Evolutionary conservation across 1,140 invertebrate species (phyloP), one percentile per base, ranked within the genome.

Genomic region (Sweltsa coloradensis): DNA sequence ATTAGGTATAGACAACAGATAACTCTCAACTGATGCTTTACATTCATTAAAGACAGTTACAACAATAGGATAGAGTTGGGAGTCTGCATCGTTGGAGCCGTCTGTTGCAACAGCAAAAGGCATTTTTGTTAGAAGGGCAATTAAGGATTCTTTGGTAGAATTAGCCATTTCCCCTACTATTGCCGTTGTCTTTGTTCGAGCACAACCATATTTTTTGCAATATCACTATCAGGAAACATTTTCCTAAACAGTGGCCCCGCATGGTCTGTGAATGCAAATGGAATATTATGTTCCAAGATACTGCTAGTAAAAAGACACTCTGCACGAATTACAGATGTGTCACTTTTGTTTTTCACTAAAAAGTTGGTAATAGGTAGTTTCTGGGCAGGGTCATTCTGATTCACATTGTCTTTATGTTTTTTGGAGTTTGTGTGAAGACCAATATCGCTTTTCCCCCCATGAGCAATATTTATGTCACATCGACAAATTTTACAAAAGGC

Each of bases 281-380:
- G 5, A 16, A n/a, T 19, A 37, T 37, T 37, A n/a, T 37, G 36
- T 37, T 37, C 36, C 36, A 37, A 9, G 11, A 37, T 37, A 37
- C 18, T 19, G 23, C 16, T 19, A 16, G 36, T 37, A 11, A 37
- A 37, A 19, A 37, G 23, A 37, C 36, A 37, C 23, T 37, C 36
- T 37, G 36, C 36, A 37, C 36, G 36, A 37, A 37, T 37, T 37
- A 37, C 23, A 37, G n/a, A n/a, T n/a, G n/a, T n/a, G n/a, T n/a
- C n/a, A n/a, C n/a, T n/a, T n/a, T n/a, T n/a, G n/a, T n/a, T n/a
- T n/a, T n/a, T n/a, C n/a, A n/a, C n/a, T n/a, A n/a, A n/a, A n/a
- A n/a, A n/a, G n/a, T n/a, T n/a, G n/a, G n/a, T n/a, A n/a, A n/a
- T n/a, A n/a, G n/a, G n/a, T n/a, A n/a, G n/a, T n/a, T n/a, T n/a